Evolutionary conservation across 2,888 invertebrate genomes (phyloP).

Genomic region (Nasonia oneida): DNA sequence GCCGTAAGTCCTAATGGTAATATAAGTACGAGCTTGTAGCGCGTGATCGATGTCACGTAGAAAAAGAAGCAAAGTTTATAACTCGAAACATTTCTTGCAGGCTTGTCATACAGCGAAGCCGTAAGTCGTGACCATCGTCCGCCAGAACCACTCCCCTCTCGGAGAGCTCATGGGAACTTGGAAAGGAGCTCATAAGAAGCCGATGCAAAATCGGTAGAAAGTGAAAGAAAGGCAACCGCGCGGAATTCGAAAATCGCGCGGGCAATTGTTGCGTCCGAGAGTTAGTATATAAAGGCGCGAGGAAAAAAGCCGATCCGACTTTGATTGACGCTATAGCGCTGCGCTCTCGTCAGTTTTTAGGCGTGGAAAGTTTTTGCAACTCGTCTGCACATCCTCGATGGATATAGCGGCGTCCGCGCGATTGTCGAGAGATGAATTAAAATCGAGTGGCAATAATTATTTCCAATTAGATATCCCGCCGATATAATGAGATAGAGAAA

Average conservation of each 20-base stretch:
- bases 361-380: background rate
- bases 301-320: slow-evolving; percentile 7
- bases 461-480: slow-evolving; percentile 26
- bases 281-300: background rate
- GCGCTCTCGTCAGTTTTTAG: background rate
- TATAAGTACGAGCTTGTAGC: background rate
- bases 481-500: slow-evolving; percentile 48
- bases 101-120: background rate
- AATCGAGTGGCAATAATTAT: slow-evolving; percentile 19
- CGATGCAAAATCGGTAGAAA: slow-evolving; percentile 51
- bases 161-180: slow-evolving; percentile 6
- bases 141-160: background rate
- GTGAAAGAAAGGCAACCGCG: slow-evolving; percentile 33
- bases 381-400: background rate
- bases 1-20: background rate
- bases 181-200: slow-evolving; percentile 24
- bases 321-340: slow-evolving; percentile 43
- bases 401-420: background rate
- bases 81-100: background rate
- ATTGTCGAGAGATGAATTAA: background rate
- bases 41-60: background rate
- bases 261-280: background rate
- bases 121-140: background rate
- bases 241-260: slow-evolving; percentile 36
- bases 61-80: background rate